phyloP scores from a whole-genome alignment of 2,797 vertebrate genomes.

The Echiichthys vipera region DNA sequence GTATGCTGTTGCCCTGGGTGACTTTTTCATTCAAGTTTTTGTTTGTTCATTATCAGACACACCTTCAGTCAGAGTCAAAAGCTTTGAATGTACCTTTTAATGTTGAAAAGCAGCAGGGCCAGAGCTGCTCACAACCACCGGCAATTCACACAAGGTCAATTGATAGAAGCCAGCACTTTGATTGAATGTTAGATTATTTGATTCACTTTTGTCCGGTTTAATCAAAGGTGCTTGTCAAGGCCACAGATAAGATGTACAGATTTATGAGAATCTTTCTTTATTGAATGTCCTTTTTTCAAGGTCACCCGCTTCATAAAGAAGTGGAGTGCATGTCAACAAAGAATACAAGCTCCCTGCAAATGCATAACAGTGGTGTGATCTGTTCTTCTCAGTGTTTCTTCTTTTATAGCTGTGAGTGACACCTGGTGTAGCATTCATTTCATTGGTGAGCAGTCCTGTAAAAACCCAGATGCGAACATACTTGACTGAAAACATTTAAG shows the following conservation, averaged over 20 bases:
- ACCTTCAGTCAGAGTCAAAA: constrained; percentile 3
- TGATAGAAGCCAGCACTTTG: constrained; percentile 7
- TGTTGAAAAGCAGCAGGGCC: neutral
- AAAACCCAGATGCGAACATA: constrained; percentile 5
- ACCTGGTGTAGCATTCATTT: constrained; percentile 2
- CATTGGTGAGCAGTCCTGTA: neutral
- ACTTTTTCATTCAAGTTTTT: neutral
- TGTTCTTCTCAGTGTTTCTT: constrained; percentile 10
- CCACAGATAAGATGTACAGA: constrained; percentile 16
- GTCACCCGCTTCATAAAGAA: constrained; percentile 37
- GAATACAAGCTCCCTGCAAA: constrained; percentile 39
- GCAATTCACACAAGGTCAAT: neutral
- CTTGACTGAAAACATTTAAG: neutral
- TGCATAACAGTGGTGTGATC: neutral
- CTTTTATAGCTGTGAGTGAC: constrained; percentile 13
- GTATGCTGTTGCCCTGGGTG: neutral
- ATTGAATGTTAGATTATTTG: neutral
- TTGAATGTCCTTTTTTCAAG: constrained; percentile 48
- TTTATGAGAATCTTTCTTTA: constrained; percentile 42
- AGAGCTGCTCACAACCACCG: neutral
- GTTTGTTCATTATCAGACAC: neutral
- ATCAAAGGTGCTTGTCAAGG: constrained; percentile 37
- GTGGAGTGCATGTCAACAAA: constrained; percentile 11
- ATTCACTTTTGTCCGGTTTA: constrained; percentile 25
- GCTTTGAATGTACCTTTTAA: neutral